Percentiles rank a stretch among this genome's conserved stretches.
Conservation (phyloP, 2,888 invertebrate species). For the Lottia gigantea region DNA sequence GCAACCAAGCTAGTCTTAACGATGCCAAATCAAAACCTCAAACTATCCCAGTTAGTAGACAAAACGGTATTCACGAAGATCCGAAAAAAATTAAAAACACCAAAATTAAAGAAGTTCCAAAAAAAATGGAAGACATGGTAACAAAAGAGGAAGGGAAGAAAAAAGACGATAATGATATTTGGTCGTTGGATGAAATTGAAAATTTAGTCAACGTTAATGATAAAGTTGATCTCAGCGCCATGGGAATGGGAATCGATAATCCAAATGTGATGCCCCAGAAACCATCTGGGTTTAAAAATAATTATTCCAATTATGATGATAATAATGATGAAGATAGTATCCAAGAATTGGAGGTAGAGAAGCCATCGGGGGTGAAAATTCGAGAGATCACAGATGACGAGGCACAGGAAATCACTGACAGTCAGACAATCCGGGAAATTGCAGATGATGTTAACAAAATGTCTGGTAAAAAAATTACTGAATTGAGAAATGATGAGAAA, state of each 20-base stretch:
- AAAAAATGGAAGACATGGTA: conserved; percentile 35
- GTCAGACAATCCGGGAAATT: conserved; percentile 11
- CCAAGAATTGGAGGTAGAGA: conserved; percentile 23
- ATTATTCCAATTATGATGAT: conserved; percentile 17
- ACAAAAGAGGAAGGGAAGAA: conserved; percentile 10
- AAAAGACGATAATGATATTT: conserved; percentile 29
- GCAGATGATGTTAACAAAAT: neutral
- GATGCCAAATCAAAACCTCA: neutral
- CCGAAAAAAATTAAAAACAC: conserved; percentile 25
- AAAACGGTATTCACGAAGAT: neutral
- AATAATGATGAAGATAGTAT: conserved; percentile 14
- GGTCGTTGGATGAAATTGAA: conserved; percentile 28
- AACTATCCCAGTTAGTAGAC: neutral
- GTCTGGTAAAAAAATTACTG: neutral
- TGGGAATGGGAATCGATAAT: conserved; percentile 18
- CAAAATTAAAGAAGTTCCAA: conserved; percentile 30
- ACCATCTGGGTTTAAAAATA: conserved; percentile 12
- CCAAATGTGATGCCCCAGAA: conserved; percentile 9
- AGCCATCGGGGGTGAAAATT: conserved; percentile 22
- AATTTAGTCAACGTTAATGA: conserved; percentile 19
- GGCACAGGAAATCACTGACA: neutral
- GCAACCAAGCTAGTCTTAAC: neutral
- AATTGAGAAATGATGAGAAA: neutral
- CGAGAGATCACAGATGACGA: conserved; percentile 17
- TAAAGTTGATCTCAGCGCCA: conserved; percentile 18